Percentiles rank a stretch among this genome's conserved stretches.
Evolutionary conservation across 2,797 vertebrate species (phyloP).

Genomic region (Cryptoblepharus egeriae): DNA sequence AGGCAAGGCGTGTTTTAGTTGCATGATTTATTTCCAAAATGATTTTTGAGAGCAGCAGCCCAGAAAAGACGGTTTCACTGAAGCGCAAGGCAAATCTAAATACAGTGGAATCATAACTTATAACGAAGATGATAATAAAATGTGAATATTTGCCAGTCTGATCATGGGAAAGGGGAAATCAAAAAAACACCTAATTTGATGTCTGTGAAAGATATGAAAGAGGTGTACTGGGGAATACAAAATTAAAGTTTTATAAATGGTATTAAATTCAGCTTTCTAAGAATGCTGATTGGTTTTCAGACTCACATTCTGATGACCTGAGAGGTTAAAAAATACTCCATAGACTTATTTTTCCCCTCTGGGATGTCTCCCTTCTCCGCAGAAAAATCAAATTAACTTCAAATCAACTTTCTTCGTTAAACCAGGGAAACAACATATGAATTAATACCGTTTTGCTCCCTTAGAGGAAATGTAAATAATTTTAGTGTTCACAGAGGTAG

Average conservation of each 20-base stretch:
- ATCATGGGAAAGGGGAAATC: neutral
- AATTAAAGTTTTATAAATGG: constrained; percentile 15
- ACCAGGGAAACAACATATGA: neutral
- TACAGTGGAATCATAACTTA: constrained; percentile 34
- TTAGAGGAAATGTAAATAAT: neutral
- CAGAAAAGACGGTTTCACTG: constrained; percentile 45
- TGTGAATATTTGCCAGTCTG: neutral
- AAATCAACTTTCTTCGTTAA: neutral
- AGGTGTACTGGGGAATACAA: neutral
- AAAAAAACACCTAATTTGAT: neutral
- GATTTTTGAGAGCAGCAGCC: constrained; percentile 34
- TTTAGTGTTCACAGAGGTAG: neutral
- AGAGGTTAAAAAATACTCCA: neutral
- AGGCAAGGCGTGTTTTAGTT: constrained; percentile 2
- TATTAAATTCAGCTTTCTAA: neutral
- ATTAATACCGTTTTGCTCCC: neutral
- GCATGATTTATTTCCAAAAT: constrained; percentile 33
- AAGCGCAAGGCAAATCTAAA: constrained; percentile 35
- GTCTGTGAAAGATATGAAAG: neutral
- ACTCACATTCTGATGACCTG: fast-evolving
- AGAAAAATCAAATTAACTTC: neutral
- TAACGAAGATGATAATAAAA: constrained; percentile 39
- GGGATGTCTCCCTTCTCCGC: neutral
- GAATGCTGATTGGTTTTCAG: fast-evolving
- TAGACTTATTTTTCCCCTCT: neutral